A percentile compares a stretch with the other conserved stretches of the same genome.
Evolutionary conservation across 2,113 vertebrate genomes (phyloP).

Genomic region (Scomber colias): DNA sequence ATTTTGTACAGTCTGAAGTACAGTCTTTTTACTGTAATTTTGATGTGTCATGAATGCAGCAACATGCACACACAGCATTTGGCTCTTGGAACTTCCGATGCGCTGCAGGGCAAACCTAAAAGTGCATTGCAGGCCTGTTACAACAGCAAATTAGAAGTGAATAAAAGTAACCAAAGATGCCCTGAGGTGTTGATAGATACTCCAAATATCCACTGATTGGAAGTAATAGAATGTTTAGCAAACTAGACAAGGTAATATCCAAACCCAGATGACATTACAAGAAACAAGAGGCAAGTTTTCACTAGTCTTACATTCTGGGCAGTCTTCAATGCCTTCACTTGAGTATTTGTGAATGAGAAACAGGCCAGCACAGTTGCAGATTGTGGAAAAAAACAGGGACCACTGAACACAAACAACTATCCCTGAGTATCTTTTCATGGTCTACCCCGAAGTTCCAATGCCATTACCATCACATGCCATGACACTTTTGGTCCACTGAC

Average conservation of each 20-base stretch:
- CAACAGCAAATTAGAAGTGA: background rate
- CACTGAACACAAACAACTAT: constrained; percentile 11
- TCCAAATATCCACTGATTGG: constrained; percentile 45
- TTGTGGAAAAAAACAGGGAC: background rate
- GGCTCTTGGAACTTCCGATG: background rate
- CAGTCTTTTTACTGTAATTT: background rate
- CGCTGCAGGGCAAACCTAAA: constrained; percentile 22
- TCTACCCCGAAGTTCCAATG: constrained; percentile 4
- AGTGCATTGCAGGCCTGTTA: constrained; percentile 40
- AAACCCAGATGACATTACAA: constrained; percentile 17
- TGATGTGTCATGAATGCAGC: background rate
- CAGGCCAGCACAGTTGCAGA: constrained; percentile 20
- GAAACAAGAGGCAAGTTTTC: constrained; percentile 58
- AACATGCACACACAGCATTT: constrained; percentile 2
- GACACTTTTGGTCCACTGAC: background rate
- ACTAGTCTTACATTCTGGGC: constrained; percentile 62
- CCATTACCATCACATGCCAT: too few relatives aligned
- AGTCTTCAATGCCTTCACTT: constrained; percentile 23
- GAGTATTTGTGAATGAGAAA: constrained; percentile 45
- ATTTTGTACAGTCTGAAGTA: background rate
- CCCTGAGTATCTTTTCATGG: background rate
- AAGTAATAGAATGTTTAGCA: constrained; percentile 23
- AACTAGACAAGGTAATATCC: constrained; percentile 34
- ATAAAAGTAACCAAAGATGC: constrained; percentile 42
- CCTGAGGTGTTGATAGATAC: constrained; percentile 31